These are phyloP conservation scores for Graphium colonna DNA, from an alignment of 2,888 invertebrate genomes.

Conservation along the genomic window DNA sequence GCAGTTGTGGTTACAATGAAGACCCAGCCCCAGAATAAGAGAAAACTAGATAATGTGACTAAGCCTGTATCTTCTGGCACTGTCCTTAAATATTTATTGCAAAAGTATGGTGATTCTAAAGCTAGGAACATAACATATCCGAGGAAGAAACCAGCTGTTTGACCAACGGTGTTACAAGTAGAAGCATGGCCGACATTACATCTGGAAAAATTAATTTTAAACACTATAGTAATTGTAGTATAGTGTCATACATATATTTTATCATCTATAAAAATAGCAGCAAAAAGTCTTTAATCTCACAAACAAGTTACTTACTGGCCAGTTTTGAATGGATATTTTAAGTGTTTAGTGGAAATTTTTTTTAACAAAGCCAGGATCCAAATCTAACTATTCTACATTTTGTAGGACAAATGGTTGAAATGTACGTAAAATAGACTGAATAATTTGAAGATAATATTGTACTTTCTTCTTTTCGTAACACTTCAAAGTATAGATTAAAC, in stretches of 20 bases:
- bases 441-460: too few relatives aligned
- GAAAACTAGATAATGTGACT: slow-evolving; percentile 88
- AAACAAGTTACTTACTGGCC: too few relatives aligned
- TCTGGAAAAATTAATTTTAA: slow-evolving; percentile 64
- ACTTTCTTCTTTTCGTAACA: too few relatives aligned
- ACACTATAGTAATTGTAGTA: neutral
- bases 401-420: too few relatives aligned
- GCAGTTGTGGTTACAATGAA: slow-evolving; percentile 95
- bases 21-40: slow-evolving; percentile 96
- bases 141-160: slow-evolving; percentile 97
- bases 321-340: too few relatives aligned
- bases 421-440: too few relatives aligned
- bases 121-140: slow-evolving; percentile 98
- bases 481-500: too few relatives aligned
- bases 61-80: slow-evolving; percentile 85
- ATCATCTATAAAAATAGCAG: too few relatives aligned
- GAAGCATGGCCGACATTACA: slow-evolving; percentile 98
- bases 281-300: too few relatives aligned
- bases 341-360: too few relatives aligned
- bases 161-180: slow-evolving; percentile 99
- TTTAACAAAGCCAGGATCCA: too few relatives aligned
- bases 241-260: neutral
- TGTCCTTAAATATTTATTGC: slow-evolving; percentile 93
- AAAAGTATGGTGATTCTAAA: slow-evolving; percentile 96
- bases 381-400: too few relatives aligned